Evolutionary conservation across 2,797 vertebrate species (phyloP).

Genomic region (Nothura maculosa): DNA sequence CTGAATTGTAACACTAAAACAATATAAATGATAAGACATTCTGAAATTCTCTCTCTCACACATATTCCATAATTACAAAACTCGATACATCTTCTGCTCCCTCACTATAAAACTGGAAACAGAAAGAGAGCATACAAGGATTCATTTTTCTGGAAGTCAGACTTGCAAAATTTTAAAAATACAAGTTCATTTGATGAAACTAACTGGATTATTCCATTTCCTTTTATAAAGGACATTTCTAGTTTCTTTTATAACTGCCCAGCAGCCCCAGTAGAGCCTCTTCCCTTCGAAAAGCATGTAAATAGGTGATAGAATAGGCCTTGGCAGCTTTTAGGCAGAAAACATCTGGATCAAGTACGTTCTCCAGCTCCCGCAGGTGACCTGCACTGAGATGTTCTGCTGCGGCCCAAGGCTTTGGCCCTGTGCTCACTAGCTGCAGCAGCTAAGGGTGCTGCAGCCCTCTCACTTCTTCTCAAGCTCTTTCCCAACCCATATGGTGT

Average conservation of each 20-base stretch:
- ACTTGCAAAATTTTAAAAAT: not conserved
- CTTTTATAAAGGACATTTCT: not conserved
- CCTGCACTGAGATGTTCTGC: not conserved
- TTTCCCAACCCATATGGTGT: not conserved
- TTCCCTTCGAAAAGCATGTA: not conserved
- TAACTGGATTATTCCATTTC: not conserved
- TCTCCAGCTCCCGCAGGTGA: not conserved
- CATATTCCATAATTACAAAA: not conserved
- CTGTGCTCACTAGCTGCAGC: slow-evolving; percentile 17
- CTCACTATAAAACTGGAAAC: not conserved
- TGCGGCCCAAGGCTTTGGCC: not conserved
- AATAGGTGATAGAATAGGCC: not conserved
- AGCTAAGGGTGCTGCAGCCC: not conserved
- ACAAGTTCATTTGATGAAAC: not conserved
- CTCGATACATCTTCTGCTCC: not conserved
- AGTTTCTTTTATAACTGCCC: not conserved
- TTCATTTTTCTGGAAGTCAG: not conserved
- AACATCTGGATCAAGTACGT: not conserved
- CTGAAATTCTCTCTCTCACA: no score
- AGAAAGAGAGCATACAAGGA: not conserved
- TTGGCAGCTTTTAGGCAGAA: not conserved
- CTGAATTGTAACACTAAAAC: not conserved
- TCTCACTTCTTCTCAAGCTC: not conserved
- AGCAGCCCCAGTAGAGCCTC: not conserved
- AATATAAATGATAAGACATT: not conserved